These are phyloP conservation scores for Platyrinchus mystaceus DNA, from an alignment of 2,797 vertebrate species.

Conservation along the genomic window DNA sequence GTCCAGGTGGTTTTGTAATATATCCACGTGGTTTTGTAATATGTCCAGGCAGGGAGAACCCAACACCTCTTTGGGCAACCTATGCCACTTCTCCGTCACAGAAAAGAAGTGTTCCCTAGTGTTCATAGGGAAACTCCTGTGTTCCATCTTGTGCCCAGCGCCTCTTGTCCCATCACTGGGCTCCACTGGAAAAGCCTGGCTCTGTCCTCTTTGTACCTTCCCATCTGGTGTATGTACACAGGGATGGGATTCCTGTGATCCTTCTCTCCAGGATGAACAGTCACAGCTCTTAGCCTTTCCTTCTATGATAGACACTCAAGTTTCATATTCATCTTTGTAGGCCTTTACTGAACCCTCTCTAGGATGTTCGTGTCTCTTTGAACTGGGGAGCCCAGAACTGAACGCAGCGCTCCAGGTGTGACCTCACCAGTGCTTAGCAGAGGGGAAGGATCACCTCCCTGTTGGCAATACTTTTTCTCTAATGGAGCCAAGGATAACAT, in stretches of 20 bases:
- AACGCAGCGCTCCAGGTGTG: neutral
- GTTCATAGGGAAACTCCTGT: neutral
- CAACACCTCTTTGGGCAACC: neutral
- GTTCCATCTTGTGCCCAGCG: neutral
- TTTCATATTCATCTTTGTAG: neutral
- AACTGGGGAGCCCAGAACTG: neutral
- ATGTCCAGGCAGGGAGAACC: neutral
- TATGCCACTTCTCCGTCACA: fast-evolving
- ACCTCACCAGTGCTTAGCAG: neutral
- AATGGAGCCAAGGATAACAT: neutral
- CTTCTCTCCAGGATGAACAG: neutral
- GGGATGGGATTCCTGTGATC: neutral
- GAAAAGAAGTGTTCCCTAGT: neutral
- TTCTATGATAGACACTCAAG: neutral
- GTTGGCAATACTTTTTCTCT: neutral
- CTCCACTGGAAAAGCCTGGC: neutral
- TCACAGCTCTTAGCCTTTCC: neutral
- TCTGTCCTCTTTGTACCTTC: fast-evolving
- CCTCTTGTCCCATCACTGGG: neutral
- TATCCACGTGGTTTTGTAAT: neutral
- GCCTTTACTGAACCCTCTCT: neutral
- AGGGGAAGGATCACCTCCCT: neutral
- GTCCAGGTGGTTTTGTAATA: neutral
- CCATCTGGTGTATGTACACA: neutral
- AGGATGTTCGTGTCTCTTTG: neutral